Conservation (phyloP, 92 coral and sea anemone genomes). For the Pocillopora grandis region DNA sequence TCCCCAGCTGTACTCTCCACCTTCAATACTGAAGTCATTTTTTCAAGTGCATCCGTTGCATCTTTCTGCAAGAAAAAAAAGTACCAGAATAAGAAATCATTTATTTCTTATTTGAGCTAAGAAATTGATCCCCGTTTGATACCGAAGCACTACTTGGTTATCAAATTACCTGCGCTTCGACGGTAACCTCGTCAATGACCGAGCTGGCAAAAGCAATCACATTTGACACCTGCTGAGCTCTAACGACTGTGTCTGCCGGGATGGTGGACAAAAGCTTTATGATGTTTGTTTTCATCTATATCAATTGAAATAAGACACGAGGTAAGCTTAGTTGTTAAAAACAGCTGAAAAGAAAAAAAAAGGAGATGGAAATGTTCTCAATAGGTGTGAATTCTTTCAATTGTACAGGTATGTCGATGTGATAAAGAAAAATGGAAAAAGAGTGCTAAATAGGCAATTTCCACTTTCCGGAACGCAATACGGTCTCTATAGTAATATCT, state of each 20-base stretch:
- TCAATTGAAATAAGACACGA: too few species aligned
- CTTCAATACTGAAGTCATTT: slow-evolving; percentile 37
- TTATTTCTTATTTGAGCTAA: background rate
- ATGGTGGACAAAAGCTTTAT: slow-evolving; percentile 22
- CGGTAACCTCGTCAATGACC: slow-evolving; percentile 10
- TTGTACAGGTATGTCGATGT: too few species aligned
- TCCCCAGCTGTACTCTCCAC: slow-evolving; percentile 14
- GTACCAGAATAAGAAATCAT: background rate
- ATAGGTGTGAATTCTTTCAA: too few species aligned
- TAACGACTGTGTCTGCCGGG: slow-evolving; percentile 17
- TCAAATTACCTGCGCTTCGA: slow-evolving; percentile 45
- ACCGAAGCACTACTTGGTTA: background rate
- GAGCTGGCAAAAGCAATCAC: slow-evolving; percentile 8
- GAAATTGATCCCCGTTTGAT: background rate
- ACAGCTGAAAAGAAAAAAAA: too few species aligned
- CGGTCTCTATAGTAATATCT: too few species aligned
- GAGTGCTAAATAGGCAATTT: too few species aligned
- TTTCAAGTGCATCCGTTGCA: slow-evolving; percentile 42
- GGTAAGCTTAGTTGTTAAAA: too few species aligned
- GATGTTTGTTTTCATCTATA: slow-evolving; percentile 50
- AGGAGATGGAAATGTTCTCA: too few species aligned
- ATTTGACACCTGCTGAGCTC: slow-evolving; percentile 14
- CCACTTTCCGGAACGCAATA: too few species aligned
- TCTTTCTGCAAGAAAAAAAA: background rate
- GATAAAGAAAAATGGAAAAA: too few species aligned